Conservation (phyloP, 1,140 invertebrate species). For the Calosoma granatense region DNA sequence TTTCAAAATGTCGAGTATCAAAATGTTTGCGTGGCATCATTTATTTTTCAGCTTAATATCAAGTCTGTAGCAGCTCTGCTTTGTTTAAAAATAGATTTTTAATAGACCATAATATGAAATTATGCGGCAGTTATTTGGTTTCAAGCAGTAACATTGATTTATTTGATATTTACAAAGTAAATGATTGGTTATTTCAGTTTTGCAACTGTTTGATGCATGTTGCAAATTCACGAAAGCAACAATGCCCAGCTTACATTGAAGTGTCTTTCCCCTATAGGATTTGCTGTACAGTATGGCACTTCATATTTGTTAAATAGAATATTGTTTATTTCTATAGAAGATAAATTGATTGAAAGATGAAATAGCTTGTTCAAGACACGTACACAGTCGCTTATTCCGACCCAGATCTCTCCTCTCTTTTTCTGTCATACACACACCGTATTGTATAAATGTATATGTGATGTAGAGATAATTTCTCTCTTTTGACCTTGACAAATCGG, state of each 20-base stretch:
- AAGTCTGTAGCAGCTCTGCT: too few relatives aligned
- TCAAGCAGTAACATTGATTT: too few relatives aligned
- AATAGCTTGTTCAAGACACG: conserved; percentile 1
- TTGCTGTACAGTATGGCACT: background rate
- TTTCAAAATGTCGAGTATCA: too few relatives aligned
- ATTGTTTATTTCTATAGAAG: background rate
- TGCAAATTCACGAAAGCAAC: too few relatives aligned
- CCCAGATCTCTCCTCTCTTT: background rate
- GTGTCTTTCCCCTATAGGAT: background rate
- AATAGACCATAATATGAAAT: too few relatives aligned
- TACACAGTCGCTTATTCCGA: background rate
- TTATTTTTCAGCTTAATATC: too few relatives aligned
- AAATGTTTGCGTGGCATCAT: too few relatives aligned
- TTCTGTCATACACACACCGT: background rate
- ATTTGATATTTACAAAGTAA: too few relatives aligned
- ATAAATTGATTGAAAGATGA: background rate
- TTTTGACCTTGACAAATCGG: conserved; percentile 11
- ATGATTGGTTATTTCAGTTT: too few relatives aligned
- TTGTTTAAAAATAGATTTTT: too few relatives aligned
- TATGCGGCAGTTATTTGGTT: too few relatives aligned
- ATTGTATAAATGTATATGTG: background rate
- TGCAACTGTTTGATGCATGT: too few relatives aligned
- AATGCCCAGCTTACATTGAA: background rate
- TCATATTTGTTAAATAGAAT: conserved; percentile 1
- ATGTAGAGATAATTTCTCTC: background rate